Evolutionary conservation across 2,797 vertebrate species (phyloP).

Genomic region (Malacoctenus gilli): DNA sequence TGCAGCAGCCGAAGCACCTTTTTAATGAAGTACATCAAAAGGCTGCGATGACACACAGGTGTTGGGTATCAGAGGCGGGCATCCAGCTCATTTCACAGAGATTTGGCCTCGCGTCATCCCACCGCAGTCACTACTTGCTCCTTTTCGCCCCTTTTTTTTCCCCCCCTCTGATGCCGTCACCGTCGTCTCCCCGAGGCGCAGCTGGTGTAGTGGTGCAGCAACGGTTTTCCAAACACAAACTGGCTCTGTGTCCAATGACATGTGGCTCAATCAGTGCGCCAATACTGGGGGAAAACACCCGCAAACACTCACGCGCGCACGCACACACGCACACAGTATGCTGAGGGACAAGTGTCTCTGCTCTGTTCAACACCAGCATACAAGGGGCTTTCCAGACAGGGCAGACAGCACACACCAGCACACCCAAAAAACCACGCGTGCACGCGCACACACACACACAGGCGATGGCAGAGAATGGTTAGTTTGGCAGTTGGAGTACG

Average conservation of each 20-base stretch:
- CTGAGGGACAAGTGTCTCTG: slow-evolving; percentile 51
- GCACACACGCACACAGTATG: slow-evolving; percentile 19
- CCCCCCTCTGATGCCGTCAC: slow-evolving; percentile 19
- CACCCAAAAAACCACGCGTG: slow-evolving; percentile 21
- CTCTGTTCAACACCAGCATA: slow-evolving; percentile 40
- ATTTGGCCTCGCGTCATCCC: slow-evolving; percentile 4
- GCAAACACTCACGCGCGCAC: slow-evolving; percentile 17
- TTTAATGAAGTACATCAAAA: slow-evolving; percentile 28
- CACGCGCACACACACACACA: slow-evolving; percentile 14
- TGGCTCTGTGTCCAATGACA: slow-evolving; percentile 65
- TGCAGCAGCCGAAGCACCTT: neutral
- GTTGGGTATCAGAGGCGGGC: slow-evolving; percentile 15
- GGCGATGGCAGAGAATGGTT: slow-evolving; percentile 14
- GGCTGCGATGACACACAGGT: slow-evolving; percentile 17
- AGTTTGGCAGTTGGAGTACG: slow-evolving; percentile 52
- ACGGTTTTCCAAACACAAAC: slow-evolving; percentile 56
- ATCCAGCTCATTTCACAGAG: slow-evolving; percentile 18
- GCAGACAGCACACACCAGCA: slow-evolving; percentile 25
- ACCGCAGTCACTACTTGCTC: slow-evolving; percentile 7
- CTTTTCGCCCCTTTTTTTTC: slow-evolving; percentile 9
- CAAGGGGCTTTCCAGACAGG: slow-evolving; percentile 42
- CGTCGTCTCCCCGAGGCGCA: slow-evolving; percentile 52
- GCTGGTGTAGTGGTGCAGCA: slow-evolving; percentile 62
- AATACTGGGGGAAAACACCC: slow-evolving; percentile 27
- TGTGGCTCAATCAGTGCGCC: slow-evolving; percentile 60